Evolutionary conservation across 2,113 vertebrate genomes (phyloP).

Genomic region (Perca schrenkii): DNA sequence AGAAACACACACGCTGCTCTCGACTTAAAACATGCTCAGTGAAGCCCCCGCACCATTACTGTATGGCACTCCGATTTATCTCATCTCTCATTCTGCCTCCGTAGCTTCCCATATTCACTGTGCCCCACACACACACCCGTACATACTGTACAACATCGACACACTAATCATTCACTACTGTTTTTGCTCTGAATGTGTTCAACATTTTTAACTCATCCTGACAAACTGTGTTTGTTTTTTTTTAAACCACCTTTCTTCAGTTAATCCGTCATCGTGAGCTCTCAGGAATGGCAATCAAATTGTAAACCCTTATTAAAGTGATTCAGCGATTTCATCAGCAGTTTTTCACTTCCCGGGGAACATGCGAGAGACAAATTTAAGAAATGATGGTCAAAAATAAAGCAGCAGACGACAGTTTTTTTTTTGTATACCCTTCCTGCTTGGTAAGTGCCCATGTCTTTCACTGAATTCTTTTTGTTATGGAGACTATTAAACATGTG

Average conservation of each 20-base stretch:
- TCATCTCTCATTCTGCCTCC: constrained; percentile 44
- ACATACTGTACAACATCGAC: constrained; percentile 6
- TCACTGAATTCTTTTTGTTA: background rate
- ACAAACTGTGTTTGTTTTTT: background rate
- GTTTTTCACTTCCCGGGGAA: background rate
- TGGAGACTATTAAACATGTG: background rate
- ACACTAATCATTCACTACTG: constrained; percentile 12
- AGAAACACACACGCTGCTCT: constrained; percentile 60
- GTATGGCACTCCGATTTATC: constrained; percentile 66
- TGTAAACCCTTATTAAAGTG: constrained; percentile 4
- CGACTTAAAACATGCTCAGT: constrained; percentile 63
- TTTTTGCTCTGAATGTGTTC: constrained; percentile 31
- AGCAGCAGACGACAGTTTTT: background rate
- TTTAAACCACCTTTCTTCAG: constrained; percentile 16
- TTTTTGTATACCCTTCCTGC: background rate
- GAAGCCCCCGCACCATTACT: constrained; percentile 72
- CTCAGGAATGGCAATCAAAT: background rate
- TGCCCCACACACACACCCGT: constrained; percentile 10
- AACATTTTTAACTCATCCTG: constrained; percentile 21
- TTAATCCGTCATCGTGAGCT: constrained; percentile 28
- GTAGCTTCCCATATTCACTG: constrained; percentile 21
- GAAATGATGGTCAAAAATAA: background rate
- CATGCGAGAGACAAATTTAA: background rate
- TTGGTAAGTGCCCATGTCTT: background rate
- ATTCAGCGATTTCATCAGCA: background rate